Evolutionary conservation across 2,888 invertebrate genomes (phyloP).

Genomic region (Acronicta aceris): DNA sequence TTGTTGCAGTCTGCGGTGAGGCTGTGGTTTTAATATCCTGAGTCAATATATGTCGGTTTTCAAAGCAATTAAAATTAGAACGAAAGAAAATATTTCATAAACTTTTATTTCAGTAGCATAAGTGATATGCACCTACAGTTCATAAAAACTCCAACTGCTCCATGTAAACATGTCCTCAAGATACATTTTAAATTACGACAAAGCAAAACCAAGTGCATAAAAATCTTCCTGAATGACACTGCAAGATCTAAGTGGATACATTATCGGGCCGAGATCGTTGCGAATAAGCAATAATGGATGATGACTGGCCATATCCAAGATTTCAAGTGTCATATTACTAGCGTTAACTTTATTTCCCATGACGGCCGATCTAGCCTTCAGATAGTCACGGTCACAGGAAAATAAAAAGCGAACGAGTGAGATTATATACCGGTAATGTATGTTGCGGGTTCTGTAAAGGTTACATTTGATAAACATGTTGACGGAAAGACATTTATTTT

Average conservation of each 20-base stretch:
- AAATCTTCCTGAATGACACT: slow-evolving; percentile 63
- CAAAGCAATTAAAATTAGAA: slow-evolving; percentile 1
- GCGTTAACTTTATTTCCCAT: slow-evolving; percentile 69
- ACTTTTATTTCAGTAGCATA: no score
- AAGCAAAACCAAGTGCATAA: slow-evolving; percentile 50
- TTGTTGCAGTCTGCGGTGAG: slow-evolving; percentile 28
- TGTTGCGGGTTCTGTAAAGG: slow-evolving; percentile 24
- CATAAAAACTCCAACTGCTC: no score
- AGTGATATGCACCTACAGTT: no score
- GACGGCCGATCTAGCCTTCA: slow-evolving; percentile 61
- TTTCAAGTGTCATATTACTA: slow-evolving; percentile 68
- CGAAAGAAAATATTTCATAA: no score
- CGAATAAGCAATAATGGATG: slow-evolving; percentile 71
- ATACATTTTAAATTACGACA: slow-evolving; percentile 1
- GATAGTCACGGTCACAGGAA: slow-evolving; percentile 63
- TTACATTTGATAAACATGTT: slow-evolving; percentile 15
- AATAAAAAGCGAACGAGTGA: slow-evolving; percentile 53
- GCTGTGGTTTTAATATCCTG: slow-evolving; percentile 35
- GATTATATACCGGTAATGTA: slow-evolving; percentile 30
- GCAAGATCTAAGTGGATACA: slow-evolving; percentile 63
- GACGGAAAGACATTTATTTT: background rate
- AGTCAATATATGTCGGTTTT: slow-evolving; percentile 11
- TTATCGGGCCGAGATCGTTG: slow-evolving; percentile 63
- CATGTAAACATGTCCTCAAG: background rate
- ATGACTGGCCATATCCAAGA: slow-evolving; percentile 69